Conservation (phyloP, 1,140 invertebrate genomes). For the Rhagoletis zephyria region DNA sequence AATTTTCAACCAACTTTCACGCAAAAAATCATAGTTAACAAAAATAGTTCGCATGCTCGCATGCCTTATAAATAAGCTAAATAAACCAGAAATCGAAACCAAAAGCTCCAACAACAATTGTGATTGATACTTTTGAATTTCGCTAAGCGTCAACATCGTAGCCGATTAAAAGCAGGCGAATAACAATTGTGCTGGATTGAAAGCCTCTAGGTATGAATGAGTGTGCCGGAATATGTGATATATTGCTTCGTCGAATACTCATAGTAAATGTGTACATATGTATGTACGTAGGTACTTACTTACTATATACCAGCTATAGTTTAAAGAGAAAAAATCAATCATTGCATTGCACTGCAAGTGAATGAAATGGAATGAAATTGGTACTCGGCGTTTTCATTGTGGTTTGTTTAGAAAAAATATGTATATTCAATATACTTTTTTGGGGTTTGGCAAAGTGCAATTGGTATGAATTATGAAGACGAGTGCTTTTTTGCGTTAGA, state of each 20-base stretch:
- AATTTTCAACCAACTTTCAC: not conserved
- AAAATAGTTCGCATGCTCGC: no score
- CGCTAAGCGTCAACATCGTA: not conserved
- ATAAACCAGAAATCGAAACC: not conserved
- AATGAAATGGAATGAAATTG: constrained; percentile 1
- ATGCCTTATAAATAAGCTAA: not conserved
- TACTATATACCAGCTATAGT: not conserved
- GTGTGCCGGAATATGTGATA: not conserved
- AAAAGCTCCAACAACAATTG: not conserved
- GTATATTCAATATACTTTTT: not conserved
- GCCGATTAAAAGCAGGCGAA: not conserved
- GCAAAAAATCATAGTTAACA: no score
- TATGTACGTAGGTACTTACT: no score
- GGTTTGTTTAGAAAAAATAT: not conserved
- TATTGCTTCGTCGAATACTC: not conserved
- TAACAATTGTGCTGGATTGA: not conserved
- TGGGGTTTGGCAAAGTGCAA: no score
- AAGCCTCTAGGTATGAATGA: not conserved
- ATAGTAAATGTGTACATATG: no score
- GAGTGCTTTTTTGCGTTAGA: no score
- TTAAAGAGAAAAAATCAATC: constrained; percentile 5
- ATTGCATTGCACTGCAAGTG: not conserved
- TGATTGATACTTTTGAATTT: not conserved
- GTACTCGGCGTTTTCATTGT: not conserved
- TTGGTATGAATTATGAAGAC: no score